phyloP scores from a whole-genome alignment of 2,113 vertebrate genomes.

The Thryonomys swinderianus region DNA sequence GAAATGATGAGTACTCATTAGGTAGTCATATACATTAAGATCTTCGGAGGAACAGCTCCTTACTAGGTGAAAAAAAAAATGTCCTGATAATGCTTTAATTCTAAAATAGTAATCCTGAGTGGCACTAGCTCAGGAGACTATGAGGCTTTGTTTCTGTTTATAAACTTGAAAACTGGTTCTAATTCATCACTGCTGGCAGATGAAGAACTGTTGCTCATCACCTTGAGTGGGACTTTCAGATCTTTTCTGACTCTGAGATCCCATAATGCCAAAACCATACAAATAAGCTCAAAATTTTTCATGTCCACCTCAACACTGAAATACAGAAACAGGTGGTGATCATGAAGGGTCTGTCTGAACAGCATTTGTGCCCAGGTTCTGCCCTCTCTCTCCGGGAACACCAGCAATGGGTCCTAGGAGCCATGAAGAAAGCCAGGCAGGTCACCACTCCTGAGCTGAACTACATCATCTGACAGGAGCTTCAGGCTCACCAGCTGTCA shows the following conservation, averaged over 20 bases:
- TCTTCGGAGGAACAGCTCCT: slow-evolving; percentile 25
- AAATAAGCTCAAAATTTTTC: not conserved
- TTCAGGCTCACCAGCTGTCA: slow-evolving; percentile 97
- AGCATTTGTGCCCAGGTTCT: not conserved
- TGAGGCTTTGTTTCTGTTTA: slow-evolving; percentile 52
- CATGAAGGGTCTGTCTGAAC: not conserved
- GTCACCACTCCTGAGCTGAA: slow-evolving; percentile 98
- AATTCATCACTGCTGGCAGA: not conserved
- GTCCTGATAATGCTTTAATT: slow-evolving; percentile 40
- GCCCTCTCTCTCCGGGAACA: slow-evolving; percentile 85
- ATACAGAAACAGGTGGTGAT: not conserved
- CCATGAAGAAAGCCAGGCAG: slow-evolving; percentile 97
- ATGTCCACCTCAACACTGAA: not conserved
- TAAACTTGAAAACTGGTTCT: slow-evolving; percentile 69
- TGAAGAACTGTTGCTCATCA: slow-evolving; percentile 26
- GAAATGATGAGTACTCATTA: not conserved
- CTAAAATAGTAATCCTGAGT: slow-evolving; percentile 49
- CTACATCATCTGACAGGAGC: slow-evolving; percentile 99
- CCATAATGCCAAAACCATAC: not conserved
- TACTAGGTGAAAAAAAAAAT: slow-evolving; percentile 2
- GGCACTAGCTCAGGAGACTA: not conserved
- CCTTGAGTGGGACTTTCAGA: slow-evolving; percentile 51
- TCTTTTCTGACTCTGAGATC: slow-evolving; percentile 30
- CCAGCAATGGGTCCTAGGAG: slow-evolving; percentile 97
- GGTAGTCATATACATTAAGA: not conserved